Evolutionary conservation across 2,888 invertebrate species (phyloP).

Genomic region (Dryobota labecula): DNA sequence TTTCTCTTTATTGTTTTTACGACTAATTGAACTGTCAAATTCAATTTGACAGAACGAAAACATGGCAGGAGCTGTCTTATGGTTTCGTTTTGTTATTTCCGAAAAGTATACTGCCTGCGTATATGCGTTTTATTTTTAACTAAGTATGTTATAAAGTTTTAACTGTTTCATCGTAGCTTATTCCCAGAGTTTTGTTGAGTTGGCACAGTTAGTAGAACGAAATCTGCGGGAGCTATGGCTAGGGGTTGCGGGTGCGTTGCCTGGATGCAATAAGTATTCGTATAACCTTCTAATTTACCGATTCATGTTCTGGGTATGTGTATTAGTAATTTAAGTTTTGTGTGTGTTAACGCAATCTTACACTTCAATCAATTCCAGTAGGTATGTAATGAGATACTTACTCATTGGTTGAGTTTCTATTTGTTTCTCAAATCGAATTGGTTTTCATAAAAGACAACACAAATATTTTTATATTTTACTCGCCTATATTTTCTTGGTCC

Average conservation of each 20-base stretch:
- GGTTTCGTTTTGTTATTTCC: constrained; percentile 39
- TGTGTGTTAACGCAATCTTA: background rate
- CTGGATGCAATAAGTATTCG: background rate
- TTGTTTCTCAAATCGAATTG: background rate
- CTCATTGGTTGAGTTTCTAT: background rate
- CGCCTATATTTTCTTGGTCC: background rate
- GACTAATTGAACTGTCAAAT: constrained; percentile 37
- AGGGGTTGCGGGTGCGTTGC: background rate
- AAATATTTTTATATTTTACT: background rate
- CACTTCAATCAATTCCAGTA: background rate
- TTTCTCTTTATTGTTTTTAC: constrained; percentile 51
- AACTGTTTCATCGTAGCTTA: background rate
- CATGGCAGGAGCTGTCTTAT: constrained; percentile 18
- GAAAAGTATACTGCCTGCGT: background rate
- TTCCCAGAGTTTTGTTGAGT: background rate
- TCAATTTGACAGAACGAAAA: constrained; percentile 24
- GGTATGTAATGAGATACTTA: too few species aligned
- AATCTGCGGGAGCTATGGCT: background rate
- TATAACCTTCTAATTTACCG: background rate
- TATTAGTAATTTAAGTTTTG: background rate
- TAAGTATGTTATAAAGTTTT: background rate
- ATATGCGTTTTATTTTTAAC: constrained; percentile 5
- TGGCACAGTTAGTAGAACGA: background rate
- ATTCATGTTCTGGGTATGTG: too few species aligned
- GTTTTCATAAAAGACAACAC: background rate